Evolutionary conservation across 2,113 vertebrate species (phyloP).

Genomic region (Leucopsar rothschildi): DNA sequence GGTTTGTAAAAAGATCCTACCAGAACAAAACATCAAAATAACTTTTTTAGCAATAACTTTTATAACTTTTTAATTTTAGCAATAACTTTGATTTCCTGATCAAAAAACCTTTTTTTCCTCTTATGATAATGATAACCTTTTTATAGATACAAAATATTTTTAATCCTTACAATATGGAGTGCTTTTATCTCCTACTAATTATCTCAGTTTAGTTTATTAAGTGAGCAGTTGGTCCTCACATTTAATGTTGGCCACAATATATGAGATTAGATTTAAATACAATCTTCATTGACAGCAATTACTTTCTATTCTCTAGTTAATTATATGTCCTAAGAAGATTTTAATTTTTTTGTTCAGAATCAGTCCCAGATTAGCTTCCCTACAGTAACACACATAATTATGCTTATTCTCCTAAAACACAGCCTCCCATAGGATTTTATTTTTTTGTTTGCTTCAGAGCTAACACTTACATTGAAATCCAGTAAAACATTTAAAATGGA

Average conservation of each 20-base stretch:
- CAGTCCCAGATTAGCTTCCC: neutral
- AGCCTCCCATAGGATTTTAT: neutral
- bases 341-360: neutral
- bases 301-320: neutral
- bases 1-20: neutral
- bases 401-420: neutral
- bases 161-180: neutral
- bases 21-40: neutral
- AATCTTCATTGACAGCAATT: neutral
- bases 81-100: neutral
- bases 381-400: neutral
- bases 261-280: neutral
- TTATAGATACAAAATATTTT: neutral
- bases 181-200: neutral
- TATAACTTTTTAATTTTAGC: neutral
- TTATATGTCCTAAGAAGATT: neutral
- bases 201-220: neutral
- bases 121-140: neutral
- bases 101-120: neutral
- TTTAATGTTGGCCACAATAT: neutral
- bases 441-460: neutral
- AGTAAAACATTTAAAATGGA: neutral
- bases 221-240: neutral
- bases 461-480: neutral
- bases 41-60: neutral